Conservation (phyloP, 1,140 invertebrate genomes). For the Eumeta japonica region DNA sequence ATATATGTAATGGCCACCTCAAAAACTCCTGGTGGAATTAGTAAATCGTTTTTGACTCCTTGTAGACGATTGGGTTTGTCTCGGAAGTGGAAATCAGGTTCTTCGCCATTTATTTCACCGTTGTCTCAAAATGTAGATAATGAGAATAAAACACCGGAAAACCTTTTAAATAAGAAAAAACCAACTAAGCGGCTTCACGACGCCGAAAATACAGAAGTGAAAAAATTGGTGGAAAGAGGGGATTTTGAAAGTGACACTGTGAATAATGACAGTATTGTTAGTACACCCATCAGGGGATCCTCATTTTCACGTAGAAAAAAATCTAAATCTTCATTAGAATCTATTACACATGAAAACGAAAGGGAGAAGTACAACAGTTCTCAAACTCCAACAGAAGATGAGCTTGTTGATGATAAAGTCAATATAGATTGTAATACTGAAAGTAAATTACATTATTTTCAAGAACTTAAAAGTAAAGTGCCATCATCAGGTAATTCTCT, state of each 20-base stretch:
- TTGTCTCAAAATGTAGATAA: slow-evolving; percentile 10
- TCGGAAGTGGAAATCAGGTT: slow-evolving; percentile 33
- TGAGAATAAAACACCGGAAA: neutral
- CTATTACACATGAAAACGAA: no score
- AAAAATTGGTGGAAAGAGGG: neutral
- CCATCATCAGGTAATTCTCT: slow-evolving; percentile 39
- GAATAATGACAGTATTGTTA: slow-evolving; percentile 5
- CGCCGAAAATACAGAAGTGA: neutral
- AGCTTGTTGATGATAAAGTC: slow-evolving; percentile 3
- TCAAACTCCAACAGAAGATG: slow-evolving; percentile 2
- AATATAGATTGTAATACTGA: neutral
- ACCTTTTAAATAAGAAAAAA: neutral
- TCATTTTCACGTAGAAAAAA: no score
- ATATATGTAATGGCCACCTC: slow-evolving; percentile 33
- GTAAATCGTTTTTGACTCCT: slow-evolving; percentile 41
- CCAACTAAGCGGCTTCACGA: neutral
- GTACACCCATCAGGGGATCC: no score
- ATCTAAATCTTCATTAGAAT: slow-evolving; percentile 1
- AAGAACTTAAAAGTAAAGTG: slow-evolving; percentile 17
- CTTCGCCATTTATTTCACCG: slow-evolving; percentile 42
- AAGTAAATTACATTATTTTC: slow-evolving; percentile 7
- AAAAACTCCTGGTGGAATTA: slow-evolving; percentile 46
- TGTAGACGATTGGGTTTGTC: slow-evolving; percentile 41
- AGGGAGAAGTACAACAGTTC: no score
- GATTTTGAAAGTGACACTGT: neutral